These are phyloP conservation scores for Euura lappo DNA, from an alignment of 1,140 invertebrate species.

Conservation along the genomic window DNA sequence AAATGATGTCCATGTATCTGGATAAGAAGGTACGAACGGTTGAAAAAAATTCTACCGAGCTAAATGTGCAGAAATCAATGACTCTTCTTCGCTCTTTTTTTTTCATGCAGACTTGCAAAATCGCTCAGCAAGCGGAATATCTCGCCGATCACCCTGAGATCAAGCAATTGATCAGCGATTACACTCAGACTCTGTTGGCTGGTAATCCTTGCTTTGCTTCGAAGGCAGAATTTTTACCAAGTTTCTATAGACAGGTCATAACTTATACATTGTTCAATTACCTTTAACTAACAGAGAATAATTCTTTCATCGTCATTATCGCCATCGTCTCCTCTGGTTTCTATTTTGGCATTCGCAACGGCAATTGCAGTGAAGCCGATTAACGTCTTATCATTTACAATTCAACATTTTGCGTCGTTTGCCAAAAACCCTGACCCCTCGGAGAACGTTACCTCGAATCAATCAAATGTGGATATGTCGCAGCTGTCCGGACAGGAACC, in stretches of 20 bases:
- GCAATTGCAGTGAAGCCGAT: constrained; percentile 58
- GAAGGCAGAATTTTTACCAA: constrained; percentile 17
- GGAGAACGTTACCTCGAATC: not conserved
- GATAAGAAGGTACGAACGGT: constrained; percentile 62
- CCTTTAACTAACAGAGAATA: too few species aligned
- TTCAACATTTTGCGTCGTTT: constrained; percentile 64
- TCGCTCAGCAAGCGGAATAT: constrained; percentile 59
- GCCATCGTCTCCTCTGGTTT: not conserved
- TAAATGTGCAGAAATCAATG: constrained; percentile 8
- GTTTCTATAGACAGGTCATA: constrained; percentile 3
- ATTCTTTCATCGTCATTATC: too few species aligned
- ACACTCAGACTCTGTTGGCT: constrained; percentile 63
- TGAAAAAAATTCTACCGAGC: constrained; percentile 15
- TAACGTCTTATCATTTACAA: constrained; percentile 65
- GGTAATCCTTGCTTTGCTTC: constrained; percentile 32
- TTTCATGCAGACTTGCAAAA: constrained; percentile 43
- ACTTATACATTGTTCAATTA: not conserved
- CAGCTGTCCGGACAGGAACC: not conserved
- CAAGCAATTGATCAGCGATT: constrained; percentile 64
- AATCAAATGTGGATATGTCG: constrained; percentile 3
- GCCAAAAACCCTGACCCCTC: constrained; percentile 48
- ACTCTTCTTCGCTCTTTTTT: constrained; percentile 17
- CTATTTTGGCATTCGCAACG: not conserved
- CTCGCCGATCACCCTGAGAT: constrained; percentile 64
- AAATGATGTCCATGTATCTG: constrained; percentile 66